Evolutionary conservation across 2,113 vertebrate genomes (phyloP), one percentile per base, ranked within the genome.

Genomic region (Anas platyrhynchos): DNA sequence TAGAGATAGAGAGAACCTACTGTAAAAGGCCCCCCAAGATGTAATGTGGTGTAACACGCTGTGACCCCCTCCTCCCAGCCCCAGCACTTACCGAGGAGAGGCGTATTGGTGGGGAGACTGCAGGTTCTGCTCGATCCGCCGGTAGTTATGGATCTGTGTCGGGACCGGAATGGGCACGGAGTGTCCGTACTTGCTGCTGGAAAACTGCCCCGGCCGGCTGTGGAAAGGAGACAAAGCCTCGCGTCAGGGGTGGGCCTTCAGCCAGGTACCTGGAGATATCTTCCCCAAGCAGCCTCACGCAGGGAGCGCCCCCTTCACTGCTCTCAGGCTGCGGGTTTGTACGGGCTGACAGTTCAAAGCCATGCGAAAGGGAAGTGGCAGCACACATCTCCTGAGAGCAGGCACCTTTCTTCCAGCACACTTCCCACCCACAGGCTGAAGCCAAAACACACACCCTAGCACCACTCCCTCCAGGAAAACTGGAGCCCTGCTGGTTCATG

Each of bases 121-220:
- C 50, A 99, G 97, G 89, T 99, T 99, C 97, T 99, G 99, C 85
- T 99, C 98, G 8, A 99, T 98, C 44, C 99, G 98, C 50, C 98
- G 98, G 97, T 99, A 99, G 97, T 99, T 99, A 25, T 98, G 98
- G 65, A 99, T 98, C 86, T 99, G 99, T 0, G 99, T 99, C 12
- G 99, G 99, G 34, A 99, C 99, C 0, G 99, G 99, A 94, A 99
- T 99, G 90, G 99, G 98, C 85, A 99, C 98, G 0, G 99, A 99
- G 67, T 96, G 98, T 16, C 98, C 98, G 31, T 98, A 98, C 78
- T 96, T 98, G 91, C 97, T 97, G 91, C 97, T 91, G n/a, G 96
- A 96, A 43, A 97, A 97, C 59, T 98, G 97, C 41, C 91, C 95
- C 6, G 97, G 96, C 84, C 98, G 98, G 75, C 98, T 99, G 96